Evolutionary conservation across 2,113 vertebrate species (phyloP).

Genomic region (Haplochromis vanheusdeni): DNA sequence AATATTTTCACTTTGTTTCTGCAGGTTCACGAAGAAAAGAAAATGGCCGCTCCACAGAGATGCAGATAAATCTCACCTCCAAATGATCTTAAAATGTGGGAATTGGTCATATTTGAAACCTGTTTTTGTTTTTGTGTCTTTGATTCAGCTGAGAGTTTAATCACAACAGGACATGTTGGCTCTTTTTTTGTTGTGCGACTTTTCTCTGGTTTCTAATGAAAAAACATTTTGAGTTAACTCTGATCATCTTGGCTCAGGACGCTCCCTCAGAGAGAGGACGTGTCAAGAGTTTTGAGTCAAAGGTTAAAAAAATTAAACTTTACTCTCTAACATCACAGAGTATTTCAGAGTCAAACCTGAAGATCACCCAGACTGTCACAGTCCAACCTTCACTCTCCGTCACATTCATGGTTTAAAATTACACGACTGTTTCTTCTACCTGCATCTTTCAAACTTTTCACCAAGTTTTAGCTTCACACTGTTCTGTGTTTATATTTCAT

Average conservation of each 20-base stretch:
- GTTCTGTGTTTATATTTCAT: not conserved
- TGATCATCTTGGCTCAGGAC: not conserved
- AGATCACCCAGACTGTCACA: rapidly evolving
- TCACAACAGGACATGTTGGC: not conserved
- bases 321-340: not conserved
- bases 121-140: not conserved
- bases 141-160: not conserved
- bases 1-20: not conserved
- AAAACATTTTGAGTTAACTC: rapidly evolving
- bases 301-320: not conserved
- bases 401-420: rapidly evolving
- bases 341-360: rapidly evolving
- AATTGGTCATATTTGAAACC: rapidly evolving
- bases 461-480: not conserved
- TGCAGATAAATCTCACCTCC: rapidly evolving
- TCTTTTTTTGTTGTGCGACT: not conserved
- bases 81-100: rapidly evolving
- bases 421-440: not conserved
- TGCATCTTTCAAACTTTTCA: not conserved
- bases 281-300: not conserved
- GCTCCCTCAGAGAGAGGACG: not conserved
- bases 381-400: rapidly evolving
- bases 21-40: rapidly evolving
- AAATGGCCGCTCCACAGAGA: rapidly evolving
- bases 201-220: not conserved